phyloP scores from a whole-genome alignment of 2,888 invertebrate genomes.

The Chrysina gloriosa region DNA sequence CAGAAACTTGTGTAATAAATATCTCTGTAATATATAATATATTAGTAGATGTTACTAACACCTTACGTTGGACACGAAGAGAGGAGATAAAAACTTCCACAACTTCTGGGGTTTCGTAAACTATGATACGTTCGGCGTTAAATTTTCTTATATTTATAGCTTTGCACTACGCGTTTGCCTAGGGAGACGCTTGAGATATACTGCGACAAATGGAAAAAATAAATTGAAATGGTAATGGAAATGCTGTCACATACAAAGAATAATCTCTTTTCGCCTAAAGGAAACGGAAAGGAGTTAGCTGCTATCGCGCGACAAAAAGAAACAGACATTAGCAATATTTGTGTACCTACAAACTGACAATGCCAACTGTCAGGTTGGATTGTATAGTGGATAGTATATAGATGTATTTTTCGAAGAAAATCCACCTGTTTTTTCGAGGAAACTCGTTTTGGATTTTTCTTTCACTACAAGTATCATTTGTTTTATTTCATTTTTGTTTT shows the following conservation, averaged over 20 bases:
- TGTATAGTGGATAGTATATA: background rate
- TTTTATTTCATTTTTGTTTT: too few relatives aligned
- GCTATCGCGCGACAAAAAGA: background rate
- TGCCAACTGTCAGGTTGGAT: background rate
- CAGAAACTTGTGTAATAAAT: too few relatives aligned
- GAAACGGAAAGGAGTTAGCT: background rate
- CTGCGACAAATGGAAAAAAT: constrained; percentile 5
- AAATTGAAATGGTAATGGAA: constrained; percentile 17
- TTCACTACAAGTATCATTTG: too few relatives aligned
- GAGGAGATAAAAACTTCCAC: too few relatives aligned
- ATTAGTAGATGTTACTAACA: too few relatives aligned
- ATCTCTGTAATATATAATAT: too few relatives aligned
- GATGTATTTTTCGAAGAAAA: background rate
- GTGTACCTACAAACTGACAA: background rate
- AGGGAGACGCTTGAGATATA: background rate
- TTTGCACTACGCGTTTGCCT: background rate
- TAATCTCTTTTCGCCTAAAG: background rate
- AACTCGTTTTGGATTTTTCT: too few relatives aligned
- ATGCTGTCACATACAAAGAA: constrained; percentile 12
- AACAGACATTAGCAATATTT: background rate
- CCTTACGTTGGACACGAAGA: too few relatives aligned
- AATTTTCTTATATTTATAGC: constrained; percentile 13
- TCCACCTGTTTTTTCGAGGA: too few relatives aligned
- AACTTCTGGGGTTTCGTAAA: background rate
- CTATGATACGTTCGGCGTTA: background rate